phyloP scores from a whole-genome alignment of 2,113 vertebrate genomes.

The Piaya cayana region DNA sequence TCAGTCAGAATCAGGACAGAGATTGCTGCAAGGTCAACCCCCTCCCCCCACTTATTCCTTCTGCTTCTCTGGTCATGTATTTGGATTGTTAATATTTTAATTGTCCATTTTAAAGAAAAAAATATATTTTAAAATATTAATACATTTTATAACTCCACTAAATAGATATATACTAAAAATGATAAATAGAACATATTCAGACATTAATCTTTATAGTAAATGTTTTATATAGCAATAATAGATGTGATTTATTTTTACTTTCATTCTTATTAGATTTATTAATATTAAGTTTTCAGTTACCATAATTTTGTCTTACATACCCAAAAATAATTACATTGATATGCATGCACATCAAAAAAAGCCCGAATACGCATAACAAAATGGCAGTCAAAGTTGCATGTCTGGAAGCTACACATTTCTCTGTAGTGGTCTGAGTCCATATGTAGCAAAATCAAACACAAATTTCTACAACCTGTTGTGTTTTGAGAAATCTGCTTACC shows the following conservation, averaged over 20 bases:
- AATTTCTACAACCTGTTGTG: background rate
- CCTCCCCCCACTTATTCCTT: background rate
- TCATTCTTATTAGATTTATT: background rate
- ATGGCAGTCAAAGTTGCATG: background rate
- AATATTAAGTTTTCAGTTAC: background rate
- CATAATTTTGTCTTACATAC: background rate
- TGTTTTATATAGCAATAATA: background rate
- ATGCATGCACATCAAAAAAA: background rate
- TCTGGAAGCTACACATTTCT: background rate
- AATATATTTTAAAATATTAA: too few relatives aligned
- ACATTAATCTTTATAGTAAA: background rate
- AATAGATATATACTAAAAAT: too few relatives aligned
- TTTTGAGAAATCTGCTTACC: background rate
- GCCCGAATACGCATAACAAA: background rate
- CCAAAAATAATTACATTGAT: background rate
- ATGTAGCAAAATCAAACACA: background rate
- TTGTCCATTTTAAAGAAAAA: background rate
- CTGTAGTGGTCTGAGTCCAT: background rate
- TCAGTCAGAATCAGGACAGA: background rate
- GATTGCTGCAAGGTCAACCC: background rate
- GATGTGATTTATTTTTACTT: background rate
- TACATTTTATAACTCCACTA: background rate
- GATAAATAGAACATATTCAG: background rate
- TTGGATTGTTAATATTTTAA: background rate
- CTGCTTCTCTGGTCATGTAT: background rate